Evolutionary conservation across 2,888 invertebrate genomes (phyloP).

Genomic region (Synergus itoensis): DNA sequence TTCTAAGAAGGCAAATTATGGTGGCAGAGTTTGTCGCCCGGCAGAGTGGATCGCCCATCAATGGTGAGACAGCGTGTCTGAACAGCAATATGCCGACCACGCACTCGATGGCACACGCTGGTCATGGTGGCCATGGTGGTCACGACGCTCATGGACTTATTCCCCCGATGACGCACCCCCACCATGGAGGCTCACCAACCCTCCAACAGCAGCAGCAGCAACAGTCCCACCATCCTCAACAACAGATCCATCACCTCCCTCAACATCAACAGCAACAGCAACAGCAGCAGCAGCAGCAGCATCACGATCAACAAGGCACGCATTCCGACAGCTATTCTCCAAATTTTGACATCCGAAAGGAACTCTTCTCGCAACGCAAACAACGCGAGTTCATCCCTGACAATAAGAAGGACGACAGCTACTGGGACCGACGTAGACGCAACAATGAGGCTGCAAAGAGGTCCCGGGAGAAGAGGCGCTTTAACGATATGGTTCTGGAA

Average conservation of each 20-base stretch:
- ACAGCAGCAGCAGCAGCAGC: constrained; percentile 63
- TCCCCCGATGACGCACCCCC: constrained; percentile 72
- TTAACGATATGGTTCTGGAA: constrained; percentile 98
- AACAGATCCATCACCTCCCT: constrained; percentile 42
- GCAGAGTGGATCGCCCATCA: constrained; percentile 84
- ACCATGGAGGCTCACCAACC: constrained; percentile 65
- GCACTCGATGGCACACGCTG: constrained; percentile 75
- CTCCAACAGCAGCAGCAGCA: constrained; percentile 66
- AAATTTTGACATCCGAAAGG: constrained; percentile 83
- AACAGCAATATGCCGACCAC: constrained; percentile 78
- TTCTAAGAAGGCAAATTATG: constrained; percentile 83
- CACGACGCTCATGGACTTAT: constrained; percentile 69
- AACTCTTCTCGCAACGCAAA: constrained; percentile 93
- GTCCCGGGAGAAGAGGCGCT: constrained; percentile 96
- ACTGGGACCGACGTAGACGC: constrained; percentile 96
- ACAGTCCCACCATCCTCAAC: constrained; percentile 77
- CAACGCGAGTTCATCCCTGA: constrained; percentile 98
- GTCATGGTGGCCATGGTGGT: constrained; percentile 66
- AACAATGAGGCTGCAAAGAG: constrained; percentile 99
- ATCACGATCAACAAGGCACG: constrained; percentile 74
- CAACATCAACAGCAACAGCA: constrained; percentile 64
- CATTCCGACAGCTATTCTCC: constrained; percentile 70
- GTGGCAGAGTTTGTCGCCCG: constrained; percentile 92
- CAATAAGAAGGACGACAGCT: constrained; percentile 97
- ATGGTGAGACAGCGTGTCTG: constrained; percentile 84